Evolutionary conservation across 2,888 invertebrate species (phyloP).

Genomic region (Megamerina dolium): DNA sequence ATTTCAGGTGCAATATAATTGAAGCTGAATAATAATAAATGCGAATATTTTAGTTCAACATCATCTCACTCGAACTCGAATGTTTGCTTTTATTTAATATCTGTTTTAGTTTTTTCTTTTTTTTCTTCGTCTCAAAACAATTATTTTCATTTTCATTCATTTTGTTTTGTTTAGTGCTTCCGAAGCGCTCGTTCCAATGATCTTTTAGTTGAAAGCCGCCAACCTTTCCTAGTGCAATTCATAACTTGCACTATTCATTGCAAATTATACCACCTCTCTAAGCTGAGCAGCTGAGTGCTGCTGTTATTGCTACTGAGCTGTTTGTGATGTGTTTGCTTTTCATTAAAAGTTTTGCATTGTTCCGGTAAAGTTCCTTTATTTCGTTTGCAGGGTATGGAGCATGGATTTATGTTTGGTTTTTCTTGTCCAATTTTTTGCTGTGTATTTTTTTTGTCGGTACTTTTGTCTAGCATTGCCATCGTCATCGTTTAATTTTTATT

Average conservation of each 20-base stretch:
- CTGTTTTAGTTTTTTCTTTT: too few species aligned
- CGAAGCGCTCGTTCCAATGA: neutral
- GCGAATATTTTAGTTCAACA: too few species aligned
- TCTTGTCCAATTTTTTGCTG: neutral
- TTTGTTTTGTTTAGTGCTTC: neutral
- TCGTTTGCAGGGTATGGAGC: neutral
- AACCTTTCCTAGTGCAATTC: neutral
- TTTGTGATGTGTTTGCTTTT: conserved; percentile 41
- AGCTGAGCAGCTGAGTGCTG: neutral
- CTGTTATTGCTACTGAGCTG: conserved; percentile 1
- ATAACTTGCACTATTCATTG: too few species aligned
- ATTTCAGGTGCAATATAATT: too few species aligned
- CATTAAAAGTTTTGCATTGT: conserved; percentile 41
- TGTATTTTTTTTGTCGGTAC: too few species aligned
- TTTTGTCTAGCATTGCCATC: too few species aligned
- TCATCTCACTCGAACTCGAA: too few species aligned
- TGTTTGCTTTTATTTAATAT: too few species aligned
- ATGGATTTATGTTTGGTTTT: neutral
- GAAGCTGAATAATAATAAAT: too few species aligned
- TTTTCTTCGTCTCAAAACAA: too few species aligned
- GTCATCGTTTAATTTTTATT: too few species aligned
- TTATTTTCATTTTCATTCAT: neutral
- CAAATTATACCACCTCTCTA: neutral
- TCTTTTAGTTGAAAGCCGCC: neutral
- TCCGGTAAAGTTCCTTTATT: conserved; percentile 29